Evolutionary conservation across 2,113 vertebrate genomes (phyloP).

Genomic region (Antidorcas marsupialis): DNA sequence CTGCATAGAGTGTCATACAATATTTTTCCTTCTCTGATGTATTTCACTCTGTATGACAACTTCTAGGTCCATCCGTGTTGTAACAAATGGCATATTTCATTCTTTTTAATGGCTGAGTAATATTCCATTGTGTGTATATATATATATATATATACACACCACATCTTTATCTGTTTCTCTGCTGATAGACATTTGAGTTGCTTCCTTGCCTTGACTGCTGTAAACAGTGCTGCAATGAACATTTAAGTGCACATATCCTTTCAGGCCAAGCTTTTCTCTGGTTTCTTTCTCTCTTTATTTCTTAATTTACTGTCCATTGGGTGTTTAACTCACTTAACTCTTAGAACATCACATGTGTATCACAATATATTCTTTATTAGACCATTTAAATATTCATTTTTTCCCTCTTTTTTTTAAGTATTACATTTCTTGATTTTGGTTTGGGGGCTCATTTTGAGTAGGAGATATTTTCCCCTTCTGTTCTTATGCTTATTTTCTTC

Average conservation of each 20-base stretch:
- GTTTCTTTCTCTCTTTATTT: neutral
- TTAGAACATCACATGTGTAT: neutral
- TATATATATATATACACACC: fast-evolving
- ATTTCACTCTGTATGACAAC: neutral
- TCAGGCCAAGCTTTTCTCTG: neutral
- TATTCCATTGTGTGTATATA: neutral
- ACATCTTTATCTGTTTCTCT: neutral
- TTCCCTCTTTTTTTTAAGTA: neutral
- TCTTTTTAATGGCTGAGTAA: neutral
- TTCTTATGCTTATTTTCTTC: neutral
- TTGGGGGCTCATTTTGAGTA: neutral
- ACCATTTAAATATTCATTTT: neutral
- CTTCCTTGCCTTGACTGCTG: neutral
- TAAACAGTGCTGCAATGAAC: neutral
- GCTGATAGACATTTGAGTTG: neutral
- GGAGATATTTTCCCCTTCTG: neutral
- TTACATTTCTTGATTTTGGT: neutral
- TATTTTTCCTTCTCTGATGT: neutral
- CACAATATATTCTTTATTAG: neutral
- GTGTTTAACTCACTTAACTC: neutral
- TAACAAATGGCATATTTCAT: neutral
- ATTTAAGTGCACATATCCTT: neutral
- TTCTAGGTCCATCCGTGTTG: fast-evolving
- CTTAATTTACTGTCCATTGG: neutral
- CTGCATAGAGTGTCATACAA: neutral